A percentile compares a stretch with the other conserved stretches of the same genome.
These are phyloP conservation scores for Botrylloides violaceus DNA, from an alignment of 23 tunicate species.

Conservation along the genomic window DNA sequence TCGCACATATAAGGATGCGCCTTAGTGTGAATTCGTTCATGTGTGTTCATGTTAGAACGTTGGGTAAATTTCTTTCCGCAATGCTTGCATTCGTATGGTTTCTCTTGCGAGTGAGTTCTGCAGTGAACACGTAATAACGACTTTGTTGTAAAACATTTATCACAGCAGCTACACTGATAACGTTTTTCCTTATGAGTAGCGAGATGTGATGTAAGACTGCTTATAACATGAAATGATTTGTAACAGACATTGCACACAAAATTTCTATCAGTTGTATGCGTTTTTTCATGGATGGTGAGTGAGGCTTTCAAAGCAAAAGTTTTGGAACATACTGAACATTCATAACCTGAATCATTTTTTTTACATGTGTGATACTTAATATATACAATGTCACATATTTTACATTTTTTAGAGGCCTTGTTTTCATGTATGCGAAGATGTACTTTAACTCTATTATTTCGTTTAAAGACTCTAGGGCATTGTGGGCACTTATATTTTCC, in stretches of 20 bases:
- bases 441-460: background rate
- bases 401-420: background rate
- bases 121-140: background rate
- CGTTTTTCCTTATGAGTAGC: background rate
- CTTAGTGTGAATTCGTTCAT: background rate
- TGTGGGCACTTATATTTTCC: background rate
- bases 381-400: background rate
- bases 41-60: background rate
- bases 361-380: background rate
- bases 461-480: background rate
- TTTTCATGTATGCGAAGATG: background rate
- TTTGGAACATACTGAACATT: background rate
- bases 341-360: background rate
- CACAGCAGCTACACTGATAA: background rate
- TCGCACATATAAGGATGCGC: constrained; percentile 10
- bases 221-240: background rate
- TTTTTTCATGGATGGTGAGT: background rate
- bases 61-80: constrained; percentile 9
- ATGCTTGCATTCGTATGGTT: background rate
- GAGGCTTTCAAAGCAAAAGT: background rate
- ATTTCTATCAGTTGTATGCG: background rate
- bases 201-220: background rate
- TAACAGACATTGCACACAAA: background rate
- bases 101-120: constrained; percentile 3
- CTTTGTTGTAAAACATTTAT: background rate